Evolutionary conservation across 1,140 invertebrate species (phyloP), one percentile per base, ranked within the genome.

Genomic region (Mamestra configurata): DNA sequence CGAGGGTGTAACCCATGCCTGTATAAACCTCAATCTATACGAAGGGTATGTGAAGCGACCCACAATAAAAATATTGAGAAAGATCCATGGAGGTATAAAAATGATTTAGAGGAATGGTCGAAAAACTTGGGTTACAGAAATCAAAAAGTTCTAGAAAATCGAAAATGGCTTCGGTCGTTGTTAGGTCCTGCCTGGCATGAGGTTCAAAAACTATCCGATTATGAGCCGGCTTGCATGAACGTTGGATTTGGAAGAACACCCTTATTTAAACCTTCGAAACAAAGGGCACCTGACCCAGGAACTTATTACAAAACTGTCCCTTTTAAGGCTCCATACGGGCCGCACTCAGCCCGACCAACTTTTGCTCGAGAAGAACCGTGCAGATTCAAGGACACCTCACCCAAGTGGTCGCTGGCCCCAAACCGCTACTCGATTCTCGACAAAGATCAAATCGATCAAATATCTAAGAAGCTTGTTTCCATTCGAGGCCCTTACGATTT

Each of bases 41-140:
- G 88, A 37, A 72, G 86, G 84, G 85, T 89, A 57, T 93, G 81
- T 75, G 81, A 84, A 83, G 70, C 88, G 8, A 90, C 88, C 37
- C 88, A 79, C 79, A 82, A 85, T 27, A 86, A 82, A 53, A 84
- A 79, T 46, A 71, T 49, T 27, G 71, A 79, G 6, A 91, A 90
- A 81, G 91, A 92, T 35, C 88, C 89, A 0, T 94, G 93, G 93
- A 87, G 77, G 73, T 92, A 90, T 70, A 93, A 93, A 86, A 89
- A 72, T 15, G 92, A 93, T 76, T 80, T 94, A 13, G 92, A 93
- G 82, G 91, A 91, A 24, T 94, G 92, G 91, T 81, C 88, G n/a
- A 84, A 85, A 77, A 92, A 94, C 77, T 90, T 94, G 57, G 93
- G 93, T 6, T 94, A 94, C 61, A 89, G 91, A 79, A 94, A 94